A percentile compares a stretch with the other conserved stretches of the same genome.
phyloP scores from a whole-genome alignment of 1,140 invertebrate species.

The Pantala flavescens region DNA sequence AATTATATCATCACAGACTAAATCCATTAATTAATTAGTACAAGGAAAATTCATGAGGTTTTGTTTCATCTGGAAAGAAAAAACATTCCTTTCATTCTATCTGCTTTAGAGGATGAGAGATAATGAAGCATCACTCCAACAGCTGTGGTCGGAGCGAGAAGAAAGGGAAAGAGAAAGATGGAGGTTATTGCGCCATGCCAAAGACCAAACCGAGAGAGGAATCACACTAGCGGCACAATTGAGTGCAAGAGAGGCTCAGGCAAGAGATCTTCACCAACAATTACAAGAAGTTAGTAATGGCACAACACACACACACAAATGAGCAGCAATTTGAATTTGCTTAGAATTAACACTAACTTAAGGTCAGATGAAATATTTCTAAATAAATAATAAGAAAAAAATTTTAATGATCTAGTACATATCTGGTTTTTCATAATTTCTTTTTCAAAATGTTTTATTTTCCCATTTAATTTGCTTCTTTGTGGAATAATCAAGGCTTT shows the following conservation, averaged over 20 bases:
- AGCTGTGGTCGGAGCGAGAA: conserved; percentile 63
- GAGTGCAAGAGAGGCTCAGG: conserved; percentile 70
- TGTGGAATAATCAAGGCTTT: neutral
- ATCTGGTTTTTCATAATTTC: too few relatives aligned
- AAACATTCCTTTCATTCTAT: neutral
- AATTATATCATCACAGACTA: too few relatives aligned
- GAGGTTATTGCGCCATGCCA: conserved; percentile 72
- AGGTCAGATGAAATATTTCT: too few relatives aligned
- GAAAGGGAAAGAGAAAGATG: conserved; percentile 80
- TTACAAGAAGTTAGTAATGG: conserved; percentile 46
- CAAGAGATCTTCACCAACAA: conserved; percentile 45
- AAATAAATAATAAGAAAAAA: too few relatives aligned
- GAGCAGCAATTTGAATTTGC: neutral
- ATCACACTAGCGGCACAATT: conserved; percentile 75
- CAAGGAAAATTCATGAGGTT: neutral
- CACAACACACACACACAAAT: neutral
- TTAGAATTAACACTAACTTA: neutral
- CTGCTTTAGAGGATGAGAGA: conserved; percentile 57
- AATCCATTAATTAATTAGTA: neutral
- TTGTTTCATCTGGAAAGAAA: neutral
- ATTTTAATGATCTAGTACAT: too few relatives aligned
- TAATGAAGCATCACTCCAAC: conserved; percentile 56
- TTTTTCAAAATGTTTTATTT: neutral
- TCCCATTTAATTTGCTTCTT: neutral
- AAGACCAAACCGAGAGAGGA: conserved; percentile 79